These are phyloP conservation scores for Tamias sibiricus DNA, from an alignment of 2,113 vertebrate genomes.

Conservation along the genomic window DNA sequence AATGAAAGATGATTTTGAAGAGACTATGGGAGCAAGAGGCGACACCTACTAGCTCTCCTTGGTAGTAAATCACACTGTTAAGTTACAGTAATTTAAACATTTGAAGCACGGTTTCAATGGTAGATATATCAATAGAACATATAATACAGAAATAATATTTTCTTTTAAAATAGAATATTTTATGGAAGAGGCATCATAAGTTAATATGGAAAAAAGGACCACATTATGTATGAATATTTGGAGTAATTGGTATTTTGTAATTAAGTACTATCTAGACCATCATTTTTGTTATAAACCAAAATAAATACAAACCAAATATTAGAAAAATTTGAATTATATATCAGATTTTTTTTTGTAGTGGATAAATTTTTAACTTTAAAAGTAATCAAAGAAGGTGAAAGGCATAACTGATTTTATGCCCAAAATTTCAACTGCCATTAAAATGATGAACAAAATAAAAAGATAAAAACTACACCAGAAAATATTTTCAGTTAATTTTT, in stretches of 20 bases:
- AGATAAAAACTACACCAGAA: neutral
- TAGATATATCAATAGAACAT: neutral
- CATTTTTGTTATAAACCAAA: neutral
- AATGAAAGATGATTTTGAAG: neutral
- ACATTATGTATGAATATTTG: neutral
- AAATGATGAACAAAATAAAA: constrained; percentile 16
- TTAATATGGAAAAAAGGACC: neutral
- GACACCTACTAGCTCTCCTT: neutral
- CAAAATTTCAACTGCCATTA: neutral
- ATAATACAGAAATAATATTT: neutral
- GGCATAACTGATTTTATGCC: neutral
- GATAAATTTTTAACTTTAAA: constrained; percentile 13
- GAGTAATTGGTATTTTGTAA: neutral
- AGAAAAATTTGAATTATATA: neutral
- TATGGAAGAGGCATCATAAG: neutral
- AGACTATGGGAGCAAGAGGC: neutral
- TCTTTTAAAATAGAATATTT: constrained; percentile 6
- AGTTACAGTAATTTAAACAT: neutral
- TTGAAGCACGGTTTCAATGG: neutral
- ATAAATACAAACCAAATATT: neutral
- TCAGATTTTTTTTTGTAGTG: neutral
- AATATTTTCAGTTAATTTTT: neutral
- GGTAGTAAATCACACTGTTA: neutral
- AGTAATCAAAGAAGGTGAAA: neutral
- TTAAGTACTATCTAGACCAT: neutral